phyloP scores from a whole-genome alignment of 2,888 invertebrate genomes.

The Xylocampa areola region DNA sequence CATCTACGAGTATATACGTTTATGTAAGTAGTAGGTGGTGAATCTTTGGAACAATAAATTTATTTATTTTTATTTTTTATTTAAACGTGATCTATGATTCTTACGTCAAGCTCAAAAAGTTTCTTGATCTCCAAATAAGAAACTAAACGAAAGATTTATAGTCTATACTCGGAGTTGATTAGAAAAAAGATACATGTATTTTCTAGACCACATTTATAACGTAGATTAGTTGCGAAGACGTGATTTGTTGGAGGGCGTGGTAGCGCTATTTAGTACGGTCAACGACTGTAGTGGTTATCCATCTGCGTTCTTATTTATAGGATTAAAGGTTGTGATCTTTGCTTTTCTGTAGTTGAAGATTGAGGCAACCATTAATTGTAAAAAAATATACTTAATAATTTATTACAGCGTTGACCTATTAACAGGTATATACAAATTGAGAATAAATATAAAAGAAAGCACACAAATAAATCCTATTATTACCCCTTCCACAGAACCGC shows the following conservation, averaged over 20 bases:
- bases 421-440: no score
- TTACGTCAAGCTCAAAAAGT: no score
- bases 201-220: conserved; percentile 27
- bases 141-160: conserved; percentile 43
- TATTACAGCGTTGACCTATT: no score
- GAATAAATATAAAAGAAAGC: no score
- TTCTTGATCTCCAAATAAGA: conserved; percentile 30
- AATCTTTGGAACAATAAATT: no score
- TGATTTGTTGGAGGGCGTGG: conserved; percentile 39
- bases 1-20: no score
- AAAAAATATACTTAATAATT: no score
- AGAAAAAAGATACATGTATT: conserved; percentile 38
- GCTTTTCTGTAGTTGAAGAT: background rate
- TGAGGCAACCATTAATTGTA: no score
- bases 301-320: conserved; percentile 30
- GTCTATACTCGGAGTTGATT: conserved; percentile 33
- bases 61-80: no score
- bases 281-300: conserved; percentile 30
- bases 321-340: conserved; percentile 3
- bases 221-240: conserved; percentile 27
- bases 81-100: conserved; percentile 19
- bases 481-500: no score
- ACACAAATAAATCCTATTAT: no score
- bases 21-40: no score
- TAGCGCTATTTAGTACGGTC: conserved; percentile 15